Conservation (phyloP, 2,113 vertebrate genomes). For the Castor canadensis region DNA sequence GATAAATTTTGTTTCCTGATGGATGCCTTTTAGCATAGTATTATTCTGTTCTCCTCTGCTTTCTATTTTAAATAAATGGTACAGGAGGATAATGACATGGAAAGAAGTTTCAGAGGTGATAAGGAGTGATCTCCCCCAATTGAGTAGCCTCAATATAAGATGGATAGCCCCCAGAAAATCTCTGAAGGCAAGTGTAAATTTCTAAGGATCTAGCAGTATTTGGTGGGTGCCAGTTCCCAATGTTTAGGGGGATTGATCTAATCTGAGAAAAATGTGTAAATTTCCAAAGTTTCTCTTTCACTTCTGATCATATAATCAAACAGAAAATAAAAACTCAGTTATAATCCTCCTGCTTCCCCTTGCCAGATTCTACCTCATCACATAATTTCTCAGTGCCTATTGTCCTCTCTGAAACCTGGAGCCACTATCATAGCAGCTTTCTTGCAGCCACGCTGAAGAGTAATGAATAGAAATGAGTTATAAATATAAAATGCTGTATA, state of each 20-base stretch:
- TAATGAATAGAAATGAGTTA: slow-evolving; percentile 80
- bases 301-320: not conserved
- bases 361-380: slow-evolving; percentile 32
- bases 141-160: not conserved
- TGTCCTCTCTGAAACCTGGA: slow-evolving; percentile 54
- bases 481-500: slow-evolving; percentile 79
- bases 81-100: not conserved
- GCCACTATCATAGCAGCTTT: slow-evolving; percentile 38
- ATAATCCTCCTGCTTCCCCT: slow-evolving; percentile 15
- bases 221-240: not conserved
- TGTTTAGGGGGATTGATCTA: not conserved
- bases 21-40: not conserved
- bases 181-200: not conserved
- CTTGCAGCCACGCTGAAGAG: slow-evolving; percentile 61
- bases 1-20: slow-evolving; percentile 25
- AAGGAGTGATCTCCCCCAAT: not conserved
- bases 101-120: not conserved
- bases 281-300: slow-evolving; percentile 16
- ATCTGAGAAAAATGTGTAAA: slow-evolving; percentile 10
- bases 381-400: slow-evolving; percentile 46
- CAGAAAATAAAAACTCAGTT: slow-evolving; percentile 31
- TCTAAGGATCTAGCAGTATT: not conserved
- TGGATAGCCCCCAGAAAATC: not conserved
- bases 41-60: not conserved
- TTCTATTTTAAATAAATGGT: not conserved